Base-by-base conservation (phyloP, 30 jellyfish, hydroid and myxozoan genomes). In the Pelagia noctiluca region DNA sequence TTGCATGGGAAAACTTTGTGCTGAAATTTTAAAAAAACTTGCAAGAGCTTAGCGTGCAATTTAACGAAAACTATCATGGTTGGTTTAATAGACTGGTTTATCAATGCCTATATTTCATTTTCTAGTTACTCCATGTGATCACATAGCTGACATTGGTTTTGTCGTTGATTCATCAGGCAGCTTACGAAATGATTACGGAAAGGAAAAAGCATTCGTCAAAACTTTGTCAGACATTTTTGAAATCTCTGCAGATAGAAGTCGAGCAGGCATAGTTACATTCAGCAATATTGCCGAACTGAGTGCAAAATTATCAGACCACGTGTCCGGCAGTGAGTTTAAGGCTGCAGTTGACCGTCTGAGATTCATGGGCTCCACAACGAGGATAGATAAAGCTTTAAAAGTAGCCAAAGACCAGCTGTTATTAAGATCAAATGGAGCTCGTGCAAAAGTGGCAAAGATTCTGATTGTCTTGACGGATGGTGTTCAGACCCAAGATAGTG, bases 161-260 rank as follows among this genome's bases (percentile, higher is more conserved):
- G 34, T 74, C 1, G 80, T 89, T 25, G 97, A 89, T 66, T 83
- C 97, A 22, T 89, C 97, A 64, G 90, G 90, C 32, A 81, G 95
- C 53, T 69, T 89, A 30, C 71, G 81, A n/a, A n/a, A 24, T 11
- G 87, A 73, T 29, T 89, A 89, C 54, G 48, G 38, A 23, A 89
- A 89, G 74, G 95, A 89, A 63, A 89, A 89, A 30, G 87, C 75
- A 32, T 82, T 82, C 63, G 69, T 89, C 38, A 89, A 82, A 37
- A 62, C 34, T 22, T 50, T 89, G 61, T 88, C 95, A 12, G 85
- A 78, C 35, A 23, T 80, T n/a, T 83, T 89, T 61, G 90, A 85
- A 11, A 61, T 89, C 26, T 60, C 83, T 11, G 77, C 21, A 1
- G 42, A 64, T 28, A 85, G 82, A 3, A 68, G 88, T 22, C 32